A percentile compares a stretch with the other conserved stretches of the same genome.
These are phyloP conservation scores for Heterodera carotae DNA, from an alignment of 1,140 invertebrate genomes.

Conservation along the genomic window DNA sequence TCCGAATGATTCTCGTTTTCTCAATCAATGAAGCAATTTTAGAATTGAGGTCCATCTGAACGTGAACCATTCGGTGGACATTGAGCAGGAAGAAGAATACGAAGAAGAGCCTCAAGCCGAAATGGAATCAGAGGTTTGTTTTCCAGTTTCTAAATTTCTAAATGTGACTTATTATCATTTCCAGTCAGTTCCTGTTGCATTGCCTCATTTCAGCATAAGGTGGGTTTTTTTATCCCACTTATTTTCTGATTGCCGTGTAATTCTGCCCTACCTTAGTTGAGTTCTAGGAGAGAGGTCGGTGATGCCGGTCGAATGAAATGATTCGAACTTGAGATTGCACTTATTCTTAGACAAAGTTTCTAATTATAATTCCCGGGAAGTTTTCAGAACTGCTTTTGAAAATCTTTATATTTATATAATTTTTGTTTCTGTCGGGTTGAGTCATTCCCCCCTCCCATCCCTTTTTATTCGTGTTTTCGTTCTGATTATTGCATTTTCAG, in stretches of 20 bases:
- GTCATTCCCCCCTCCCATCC: no score
- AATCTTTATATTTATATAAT: no score
- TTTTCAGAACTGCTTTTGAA: no score
- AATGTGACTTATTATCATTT: neutral
- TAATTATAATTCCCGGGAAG: no score
- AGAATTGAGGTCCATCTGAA: conserved; percentile 63
- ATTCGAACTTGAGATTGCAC: no score
- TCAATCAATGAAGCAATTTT: conserved; percentile 28
- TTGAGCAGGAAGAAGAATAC: conserved; percentile 55
- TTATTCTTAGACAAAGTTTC: no score
- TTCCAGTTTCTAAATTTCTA: neutral
- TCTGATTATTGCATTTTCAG: neutral
- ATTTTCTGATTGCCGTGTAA: no score
- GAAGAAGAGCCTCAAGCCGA: conserved; percentile 19
- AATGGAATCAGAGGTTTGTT: neutral
- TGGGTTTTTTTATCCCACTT: neutral
- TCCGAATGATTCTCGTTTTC: no score
- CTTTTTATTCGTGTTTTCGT: neutral
- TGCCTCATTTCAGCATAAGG: conserved; percentile 28
- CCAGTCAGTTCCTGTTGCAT: conserved; percentile 21
- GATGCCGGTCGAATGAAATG: no score
- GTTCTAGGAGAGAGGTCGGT: no score
- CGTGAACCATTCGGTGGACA: conserved; percentile 63
- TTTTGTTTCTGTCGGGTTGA: neutral
- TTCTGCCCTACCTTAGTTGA: no score